phyloP scores from a whole-genome alignment of 2,113 vertebrate genomes.

The Antigone vipio region DNA sequence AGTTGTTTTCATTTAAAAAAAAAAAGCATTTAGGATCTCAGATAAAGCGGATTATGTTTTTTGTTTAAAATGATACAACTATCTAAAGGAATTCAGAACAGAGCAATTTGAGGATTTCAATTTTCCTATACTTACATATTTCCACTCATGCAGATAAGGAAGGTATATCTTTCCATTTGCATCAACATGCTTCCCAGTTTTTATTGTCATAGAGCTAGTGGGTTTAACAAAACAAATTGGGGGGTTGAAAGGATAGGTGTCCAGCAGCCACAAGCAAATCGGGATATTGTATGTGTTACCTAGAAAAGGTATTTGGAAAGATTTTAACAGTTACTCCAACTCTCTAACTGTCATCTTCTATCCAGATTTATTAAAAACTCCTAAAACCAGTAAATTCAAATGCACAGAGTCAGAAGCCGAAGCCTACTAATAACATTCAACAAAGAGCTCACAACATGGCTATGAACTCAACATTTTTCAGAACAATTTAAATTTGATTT shows the following conservation, averaged over 20 bases:
- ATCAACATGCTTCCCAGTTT: conserved; percentile 98
- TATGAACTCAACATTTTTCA: not conserved
- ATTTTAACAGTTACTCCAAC: conserved; percentile 4
- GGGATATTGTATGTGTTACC: conserved; percentile 97
- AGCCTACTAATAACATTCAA: not conserved
- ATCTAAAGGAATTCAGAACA: not conserved
- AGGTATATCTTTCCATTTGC: conserved; percentile 98
- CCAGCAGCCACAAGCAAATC: conserved; percentile 95
- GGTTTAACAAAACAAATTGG: conserved; percentile 99
- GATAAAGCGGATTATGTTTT: not conserved
- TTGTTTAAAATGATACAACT: not conserved
- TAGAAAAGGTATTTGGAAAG: conserved; percentile 60
- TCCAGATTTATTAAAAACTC: not conserved
- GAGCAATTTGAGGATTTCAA: not conserved
- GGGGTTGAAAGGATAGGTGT: conserved; percentile 96
- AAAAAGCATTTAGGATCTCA: not conserved
- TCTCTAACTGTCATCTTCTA: not conserved
- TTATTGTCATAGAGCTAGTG: conserved; percentile 98
- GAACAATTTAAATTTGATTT: not conserved
- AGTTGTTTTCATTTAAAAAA: not conserved
- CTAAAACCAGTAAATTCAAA: not conserved
- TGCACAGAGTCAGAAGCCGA: not conserved
- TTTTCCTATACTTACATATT: conserved; percentile 83
- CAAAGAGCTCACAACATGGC: not conserved
- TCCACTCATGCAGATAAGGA: conserved; percentile 98